Evolutionary conservation across 1,140 invertebrate species (phyloP), one percentile per base, ranked within the genome.

Genomic region (Agrypnia vestita): DNA sequence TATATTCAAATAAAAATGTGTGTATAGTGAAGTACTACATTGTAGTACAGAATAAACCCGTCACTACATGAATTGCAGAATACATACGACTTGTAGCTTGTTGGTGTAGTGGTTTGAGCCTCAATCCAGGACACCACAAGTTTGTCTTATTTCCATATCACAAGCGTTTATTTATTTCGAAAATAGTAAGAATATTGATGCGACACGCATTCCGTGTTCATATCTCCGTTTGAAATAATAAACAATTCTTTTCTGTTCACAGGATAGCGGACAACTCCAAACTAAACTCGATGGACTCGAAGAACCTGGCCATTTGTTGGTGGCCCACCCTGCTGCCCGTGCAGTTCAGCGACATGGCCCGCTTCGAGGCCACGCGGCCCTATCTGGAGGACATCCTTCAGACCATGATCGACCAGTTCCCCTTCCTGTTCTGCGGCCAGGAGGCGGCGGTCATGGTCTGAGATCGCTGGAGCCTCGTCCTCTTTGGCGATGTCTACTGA

Each of bases 231-330:
- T n/a, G n/a, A n/a, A n/a, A n/a, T n/a, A n/a, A n/a, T n/a, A n/a
- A n/a, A 49, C 72, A 15, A 59, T 21, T 47, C 10, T 19, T 10
- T 72, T 76, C 1, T 71, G 13, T 15, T 15, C 67, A 0, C 87
- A 98, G 96, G 87, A 94, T 98, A 64, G 94, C 96, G 8, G 95
- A 97, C 86, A 97, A 97, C 88, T 96, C 95, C 75, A 96, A 96
- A 86, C 88, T 96, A 78, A 99, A 98, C 88, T 97, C 95, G 85
- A 99, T 99, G 97, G 97, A 98, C 88, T 96, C 95, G 86, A 96
- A 97, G 89, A 99, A 99, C 90, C 88, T 99, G 84, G 97, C 97
- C 51, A 98, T 98, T 84, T 98, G 97, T 88, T 99, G 97, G 96
- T 99, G 97, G 97, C 98, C 98, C 79, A 99, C 98, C 19, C 91